phyloP scores from a whole-genome alignment of 2,797 vertebrate genomes.

The Sciurus carolinensis region DNA sequence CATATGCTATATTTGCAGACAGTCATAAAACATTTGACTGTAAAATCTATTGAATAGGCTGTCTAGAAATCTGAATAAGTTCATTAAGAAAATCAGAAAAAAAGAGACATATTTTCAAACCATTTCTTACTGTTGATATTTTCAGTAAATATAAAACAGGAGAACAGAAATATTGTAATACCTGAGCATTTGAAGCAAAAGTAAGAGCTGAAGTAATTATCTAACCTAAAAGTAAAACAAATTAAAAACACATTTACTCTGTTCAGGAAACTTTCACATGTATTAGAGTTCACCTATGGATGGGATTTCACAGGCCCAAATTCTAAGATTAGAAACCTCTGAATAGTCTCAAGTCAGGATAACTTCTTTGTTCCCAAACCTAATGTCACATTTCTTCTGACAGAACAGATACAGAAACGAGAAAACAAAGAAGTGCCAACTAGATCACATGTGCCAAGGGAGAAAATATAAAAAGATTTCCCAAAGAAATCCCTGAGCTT shows the following conservation, averaged over 20 bases:
- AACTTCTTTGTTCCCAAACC: background rate
- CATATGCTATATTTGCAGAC: background rate
- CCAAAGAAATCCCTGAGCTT: conserved; percentile 65
- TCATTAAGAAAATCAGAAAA: conserved; percentile 61
- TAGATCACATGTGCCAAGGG: background rate
- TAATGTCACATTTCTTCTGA: conserved; percentile 42
- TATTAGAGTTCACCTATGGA: conserved; percentile 19
- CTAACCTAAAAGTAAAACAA: conserved; percentile 54
- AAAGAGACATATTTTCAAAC: conserved; percentile 26
- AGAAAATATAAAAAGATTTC: conserved; percentile 63
- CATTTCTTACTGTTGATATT: conserved; percentile 42
- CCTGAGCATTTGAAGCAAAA: conserved; percentile 18
- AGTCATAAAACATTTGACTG: conserved; percentile 63
- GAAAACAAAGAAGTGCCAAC: conserved; percentile 22
- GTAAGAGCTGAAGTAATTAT: conserved; percentile 25
- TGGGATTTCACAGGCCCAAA: background rate
- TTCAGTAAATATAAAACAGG: conserved; percentile 49
- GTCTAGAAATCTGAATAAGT: conserved; percentile 50
- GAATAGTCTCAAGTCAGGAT: conserved; percentile 26
- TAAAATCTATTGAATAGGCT: conserved; percentile 37
- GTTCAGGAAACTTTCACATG: conserved; percentile 32
- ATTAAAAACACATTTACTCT: conserved; percentile 42
- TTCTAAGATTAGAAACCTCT: conserved; percentile 66
- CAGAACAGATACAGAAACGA: conserved; percentile 32
- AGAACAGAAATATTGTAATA: conserved; percentile 50